These are phyloP conservation scores for Scaptomyza reducta DNA, from an alignment of 2,888 invertebrate genomes.

Conservation along the genomic window DNA sequence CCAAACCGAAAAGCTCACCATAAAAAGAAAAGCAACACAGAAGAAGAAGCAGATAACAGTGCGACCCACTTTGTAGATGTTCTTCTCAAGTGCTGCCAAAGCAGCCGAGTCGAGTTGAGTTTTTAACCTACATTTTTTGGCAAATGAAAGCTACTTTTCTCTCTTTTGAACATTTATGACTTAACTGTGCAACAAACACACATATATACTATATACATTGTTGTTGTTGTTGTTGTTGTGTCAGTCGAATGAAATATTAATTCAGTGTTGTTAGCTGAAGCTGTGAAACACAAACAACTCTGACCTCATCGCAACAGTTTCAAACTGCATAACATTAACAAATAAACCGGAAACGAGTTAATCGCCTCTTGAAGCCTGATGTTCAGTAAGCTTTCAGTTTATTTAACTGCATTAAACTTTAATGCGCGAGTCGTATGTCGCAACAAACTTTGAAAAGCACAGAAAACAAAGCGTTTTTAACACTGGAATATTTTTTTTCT, in stretches of 20 bases:
- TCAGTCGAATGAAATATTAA: conserved; percentile 43
- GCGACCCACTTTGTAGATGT: conserved; percentile 68
- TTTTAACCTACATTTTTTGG: conserved; percentile 76
- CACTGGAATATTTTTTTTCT: neutral
- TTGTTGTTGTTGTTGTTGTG: conserved; percentile 17
- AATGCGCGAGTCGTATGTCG: neutral
- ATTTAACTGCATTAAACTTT: neutral
- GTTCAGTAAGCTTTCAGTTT: neutral
- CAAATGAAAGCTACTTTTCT: conserved; percentile 50
- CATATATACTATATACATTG: conserved; percentile 2
- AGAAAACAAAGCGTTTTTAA: neutral
- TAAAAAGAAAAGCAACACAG: neutral
- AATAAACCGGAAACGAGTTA: too few species aligned
- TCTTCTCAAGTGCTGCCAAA: conserved; percentile 69
- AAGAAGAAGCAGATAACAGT: neutral
- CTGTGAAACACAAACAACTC: neutral
- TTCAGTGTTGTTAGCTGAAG: conserved; percentile 29
- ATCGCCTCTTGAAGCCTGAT: neutral
- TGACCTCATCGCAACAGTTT: neutral
- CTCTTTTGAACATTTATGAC: neutral
- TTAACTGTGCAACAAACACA: too few species aligned
- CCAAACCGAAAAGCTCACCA: conserved; percentile 2
- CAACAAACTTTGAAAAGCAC: neutral
- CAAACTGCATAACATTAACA: neutral
- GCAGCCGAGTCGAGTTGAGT: conserved; percentile 54